Conservation (phyloP, 2,797 vertebrate species). For the Kryptopterus vitreolus region DNA sequence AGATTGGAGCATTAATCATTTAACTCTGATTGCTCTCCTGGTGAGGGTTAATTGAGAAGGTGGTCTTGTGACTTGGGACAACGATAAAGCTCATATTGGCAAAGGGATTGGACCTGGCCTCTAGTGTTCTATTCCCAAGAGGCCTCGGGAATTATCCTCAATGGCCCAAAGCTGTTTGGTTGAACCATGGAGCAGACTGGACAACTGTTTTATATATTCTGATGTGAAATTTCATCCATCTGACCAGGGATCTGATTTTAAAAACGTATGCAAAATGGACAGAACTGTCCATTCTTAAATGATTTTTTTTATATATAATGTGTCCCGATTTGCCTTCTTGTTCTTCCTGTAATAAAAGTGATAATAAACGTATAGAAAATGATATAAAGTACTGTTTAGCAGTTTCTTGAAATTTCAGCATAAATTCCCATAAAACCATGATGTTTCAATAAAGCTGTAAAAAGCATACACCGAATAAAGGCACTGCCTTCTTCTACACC, state of each 20-base stretch:
- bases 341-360: background rate
- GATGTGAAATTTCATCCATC: background rate
- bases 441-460: background rate
- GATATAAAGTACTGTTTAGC: background rate
- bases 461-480: constrained; percentile 11
- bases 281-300: too few species aligned
- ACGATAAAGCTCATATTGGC: constrained; percentile 22
- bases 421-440: background rate
- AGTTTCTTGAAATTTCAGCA: background rate
- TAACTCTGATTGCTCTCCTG: constrained; percentile 55
- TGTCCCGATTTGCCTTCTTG: constrained; percentile 5
- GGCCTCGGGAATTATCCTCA: constrained; percentile 11
- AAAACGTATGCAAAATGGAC: background rate
- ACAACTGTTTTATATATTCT: background rate
- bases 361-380: background rate
- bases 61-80: constrained; percentile 55
- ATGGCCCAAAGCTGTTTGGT: background rate
- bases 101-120: background rate
- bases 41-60: constrained; percentile 50
- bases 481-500: background rate
- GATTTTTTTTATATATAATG: background rate
- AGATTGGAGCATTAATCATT: constrained; percentile 57
- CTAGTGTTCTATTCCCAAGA: constrained; percentile 13
- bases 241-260: background rate
- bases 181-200: background rate